A percentile compares a stretch with the other conserved stretches of the same genome.
Conservation (phyloP, 2,797 vertebrate genomes). For the Choloepus didactylus region DNA sequence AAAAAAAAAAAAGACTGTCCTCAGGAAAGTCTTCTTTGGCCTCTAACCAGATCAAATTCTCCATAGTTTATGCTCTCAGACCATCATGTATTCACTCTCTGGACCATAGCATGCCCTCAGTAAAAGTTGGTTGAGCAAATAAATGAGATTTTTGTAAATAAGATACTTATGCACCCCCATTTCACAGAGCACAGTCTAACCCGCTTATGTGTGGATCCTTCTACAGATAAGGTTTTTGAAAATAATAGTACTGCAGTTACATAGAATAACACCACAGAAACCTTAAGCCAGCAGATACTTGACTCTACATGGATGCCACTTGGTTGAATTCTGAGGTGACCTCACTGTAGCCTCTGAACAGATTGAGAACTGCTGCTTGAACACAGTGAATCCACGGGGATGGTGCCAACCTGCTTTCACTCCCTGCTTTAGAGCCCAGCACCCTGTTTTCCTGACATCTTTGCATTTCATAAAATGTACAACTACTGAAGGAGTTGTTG, state of each 20-base stretch:
- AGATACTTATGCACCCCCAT: neutral
- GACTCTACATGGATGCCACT: neutral
- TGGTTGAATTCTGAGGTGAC: neutral
- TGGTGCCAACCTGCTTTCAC: neutral
- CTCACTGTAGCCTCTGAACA: neutral
- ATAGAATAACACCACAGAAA: neutral
- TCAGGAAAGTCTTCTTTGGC: neutral
- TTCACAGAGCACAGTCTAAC: neutral
- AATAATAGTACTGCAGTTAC: neutral
- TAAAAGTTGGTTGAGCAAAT: neutral
- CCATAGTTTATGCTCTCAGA: neutral
- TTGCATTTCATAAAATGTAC: slow-evolving; percentile 25
- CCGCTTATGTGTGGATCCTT: neutral
- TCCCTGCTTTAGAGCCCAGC: neutral
- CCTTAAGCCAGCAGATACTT: neutral
- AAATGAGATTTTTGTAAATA: neutral
- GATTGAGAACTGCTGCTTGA: neutral
- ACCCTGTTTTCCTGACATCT: neutral
- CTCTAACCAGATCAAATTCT: neutral
- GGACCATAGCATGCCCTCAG: neutral
- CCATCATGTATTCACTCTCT: neutral
- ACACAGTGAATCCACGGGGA: neutral
- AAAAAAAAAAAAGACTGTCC: neutral
- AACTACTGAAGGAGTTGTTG: neutral
- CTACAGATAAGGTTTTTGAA: slow-evolving; percentile 33